Percentiles rank a stretch among this genome's conserved stretches.
Evolutionary conservation across 1,140 invertebrate species (phyloP).

Genomic region (Macrocentrus cingulum): DNA sequence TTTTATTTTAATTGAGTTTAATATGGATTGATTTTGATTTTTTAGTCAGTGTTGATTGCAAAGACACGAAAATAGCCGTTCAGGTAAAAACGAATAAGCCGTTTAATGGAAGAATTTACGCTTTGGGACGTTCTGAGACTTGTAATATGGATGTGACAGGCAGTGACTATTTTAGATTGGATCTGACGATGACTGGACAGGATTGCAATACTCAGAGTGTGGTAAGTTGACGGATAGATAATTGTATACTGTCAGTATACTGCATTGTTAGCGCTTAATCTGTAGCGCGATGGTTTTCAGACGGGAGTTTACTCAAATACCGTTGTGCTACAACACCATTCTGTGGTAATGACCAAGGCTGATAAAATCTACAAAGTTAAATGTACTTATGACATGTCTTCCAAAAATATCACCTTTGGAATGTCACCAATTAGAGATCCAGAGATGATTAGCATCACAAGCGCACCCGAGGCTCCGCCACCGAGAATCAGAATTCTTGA

Average conservation of each 20-base stretch:
- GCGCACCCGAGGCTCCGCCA: slow-evolving; percentile 89
- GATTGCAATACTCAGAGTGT: slow-evolving; percentile 92
- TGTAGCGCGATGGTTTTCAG: slow-evolving; percentile 63
- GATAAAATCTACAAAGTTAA: slow-evolving; percentile 97
- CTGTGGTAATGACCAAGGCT: slow-evolving; percentile 94
- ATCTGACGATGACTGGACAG: slow-evolving; percentile 89
- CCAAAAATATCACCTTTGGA: slow-evolving; percentile 94
- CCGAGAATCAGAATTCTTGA: slow-evolving; percentile 91
- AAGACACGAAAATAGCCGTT: slow-evolving; percentile 90
- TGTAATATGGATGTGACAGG: slow-evolving; percentile 93
- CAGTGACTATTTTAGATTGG: slow-evolving; percentile 87
- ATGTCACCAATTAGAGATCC: slow-evolving; percentile 96
- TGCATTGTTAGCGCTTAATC: neutral
- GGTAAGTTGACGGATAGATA: slow-evolving; percentile 60
- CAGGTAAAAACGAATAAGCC: slow-evolving; percentile 90
- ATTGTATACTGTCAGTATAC: neutral
- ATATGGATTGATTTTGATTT: too few species aligned
- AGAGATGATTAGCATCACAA: slow-evolving; percentile 93
- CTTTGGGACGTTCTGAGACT: slow-evolving; percentile 87
- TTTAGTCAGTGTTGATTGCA: slow-evolving; percentile 73
- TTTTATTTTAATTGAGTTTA: too few species aligned
- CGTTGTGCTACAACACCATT: slow-evolving; percentile 92
- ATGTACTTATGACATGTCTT: slow-evolving; percentile 95
- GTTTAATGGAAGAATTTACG: slow-evolving; percentile 93
- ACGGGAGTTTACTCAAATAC: slow-evolving; percentile 93